Evolutionary conservation across 2,797 vertebrate genomes (phyloP).

Genomic region (Sebastolobus altivelis): DNA sequence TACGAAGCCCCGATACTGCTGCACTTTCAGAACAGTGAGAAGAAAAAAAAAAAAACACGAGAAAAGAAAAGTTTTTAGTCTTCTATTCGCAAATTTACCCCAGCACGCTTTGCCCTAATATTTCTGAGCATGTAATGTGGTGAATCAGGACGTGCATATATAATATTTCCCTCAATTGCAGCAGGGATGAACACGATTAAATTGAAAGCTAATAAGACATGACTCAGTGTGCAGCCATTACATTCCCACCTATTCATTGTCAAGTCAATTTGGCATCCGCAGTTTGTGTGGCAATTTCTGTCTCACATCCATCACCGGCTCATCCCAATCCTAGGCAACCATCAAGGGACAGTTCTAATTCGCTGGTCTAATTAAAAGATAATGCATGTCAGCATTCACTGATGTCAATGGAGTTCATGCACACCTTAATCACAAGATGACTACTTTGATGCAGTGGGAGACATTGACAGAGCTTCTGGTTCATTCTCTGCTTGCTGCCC

Average conservation of each 20-base stretch:
- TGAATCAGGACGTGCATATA: conserved; percentile 22
- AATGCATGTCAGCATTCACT: conserved; percentile 73
- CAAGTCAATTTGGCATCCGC: conserved; percentile 67
- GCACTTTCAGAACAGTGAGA: conserved; percentile 19
- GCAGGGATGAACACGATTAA: conserved; percentile 47
- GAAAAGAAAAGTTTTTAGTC: neutral
- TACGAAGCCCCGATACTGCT: conserved; percentile 27
- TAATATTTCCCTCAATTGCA: conserved; percentile 31
- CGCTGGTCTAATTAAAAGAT: conserved; percentile 79
- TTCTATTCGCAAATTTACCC: conserved; percentile 8
- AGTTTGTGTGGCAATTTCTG: conserved; percentile 63
- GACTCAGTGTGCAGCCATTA: conserved; percentile 57
- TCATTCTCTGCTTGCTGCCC: conserved; percentile 40
- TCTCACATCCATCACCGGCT: conserved; percentile 71
- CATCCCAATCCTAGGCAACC: conserved; percentile 58
- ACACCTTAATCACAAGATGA: conserved; percentile 76
- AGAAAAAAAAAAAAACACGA: neutral
- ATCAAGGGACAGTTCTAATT: conserved; percentile 70
- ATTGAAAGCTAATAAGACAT: conserved; percentile 61
- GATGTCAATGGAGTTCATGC: conserved; percentile 64
- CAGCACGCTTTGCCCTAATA: conserved; percentile 13
- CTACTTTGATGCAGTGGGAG: conserved; percentile 57
- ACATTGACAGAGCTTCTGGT: conserved; percentile 43
- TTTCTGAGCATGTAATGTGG: conserved; percentile 17
- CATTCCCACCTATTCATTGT: conserved; percentile 57